phyloP scores from a whole-genome alignment of 2,888 invertebrate genomes.

The Zygogramma bicolorata region DNA sequence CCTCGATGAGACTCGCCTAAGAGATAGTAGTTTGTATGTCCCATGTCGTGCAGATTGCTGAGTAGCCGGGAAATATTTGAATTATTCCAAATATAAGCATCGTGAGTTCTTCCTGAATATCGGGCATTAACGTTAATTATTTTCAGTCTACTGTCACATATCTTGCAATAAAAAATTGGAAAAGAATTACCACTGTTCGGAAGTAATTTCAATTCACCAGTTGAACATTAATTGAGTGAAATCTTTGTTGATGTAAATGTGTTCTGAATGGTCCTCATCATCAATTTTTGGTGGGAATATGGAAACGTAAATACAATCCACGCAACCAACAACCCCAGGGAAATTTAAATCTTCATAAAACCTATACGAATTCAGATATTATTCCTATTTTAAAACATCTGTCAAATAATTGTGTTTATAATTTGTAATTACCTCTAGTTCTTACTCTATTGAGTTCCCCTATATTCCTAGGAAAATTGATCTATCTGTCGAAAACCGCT shows the following conservation, averaged over 20 bases:
- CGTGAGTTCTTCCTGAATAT: conserved; percentile 21
- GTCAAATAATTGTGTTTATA: background rate
- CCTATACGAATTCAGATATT: background rate
- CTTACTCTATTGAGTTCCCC: background rate
- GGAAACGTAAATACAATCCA: conserved; percentile 37
- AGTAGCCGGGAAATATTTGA: background rate
- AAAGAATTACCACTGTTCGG: no score
- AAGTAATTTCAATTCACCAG: conserved; percentile 5
- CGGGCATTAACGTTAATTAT: conserved; percentile 27
- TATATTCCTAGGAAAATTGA: background rate
- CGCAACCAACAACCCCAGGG: conserved; percentile 29
- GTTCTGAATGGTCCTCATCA: conserved; percentile 29
- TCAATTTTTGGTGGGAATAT: conserved; percentile 32
- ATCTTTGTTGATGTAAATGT: conserved; percentile 30
- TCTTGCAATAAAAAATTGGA: background rate
- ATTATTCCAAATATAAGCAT: conserved; percentile 21
- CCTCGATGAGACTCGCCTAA: background rate
- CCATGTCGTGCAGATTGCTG: background rate
- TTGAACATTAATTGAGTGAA: conserved; percentile 39
- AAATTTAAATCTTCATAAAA: conserved; percentile 26
- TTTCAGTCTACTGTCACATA: background rate
- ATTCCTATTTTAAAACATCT: background rate
- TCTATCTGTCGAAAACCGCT: conserved; percentile 2
- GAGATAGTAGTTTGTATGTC: background rate
- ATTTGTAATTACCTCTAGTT: background rate